Base-by-base conservation (phyloP, 2,797 vertebrate species). In the Sebastes reedi region DNA sequence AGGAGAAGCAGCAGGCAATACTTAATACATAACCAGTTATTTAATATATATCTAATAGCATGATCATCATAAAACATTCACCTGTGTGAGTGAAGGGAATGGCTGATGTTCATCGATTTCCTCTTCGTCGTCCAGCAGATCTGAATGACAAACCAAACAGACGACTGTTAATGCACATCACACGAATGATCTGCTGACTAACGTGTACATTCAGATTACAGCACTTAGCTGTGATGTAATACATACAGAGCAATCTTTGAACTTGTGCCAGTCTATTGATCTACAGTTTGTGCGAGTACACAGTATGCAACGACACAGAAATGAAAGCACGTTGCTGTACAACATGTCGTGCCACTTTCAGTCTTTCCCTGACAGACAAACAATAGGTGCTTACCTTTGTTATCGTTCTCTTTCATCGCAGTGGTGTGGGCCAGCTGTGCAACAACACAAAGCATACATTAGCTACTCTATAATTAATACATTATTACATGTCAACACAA, bases 61-160 rank as follows among this genome's bases (percentile, higher is more conserved):
- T 13, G 1, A 59, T 5, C 13, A 50, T 11, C 11, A 61, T 25
- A 4, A 72, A 72, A 13, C 1, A 18, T 60, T 64, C 93, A 99
- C 99, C 95, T 95, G 98, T 29, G 97, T 96, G 75, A 99, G 95
- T 12, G 98, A 98, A 56, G 99, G 99, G 92, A 99, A 99, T 0
- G 98, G 98, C 88, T 99, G 99, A 30, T 96, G 97, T 87, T 99
- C 99, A 80, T 97, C 96, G 25, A 98, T 81, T 82, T 96, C 96
- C 34, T 99, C 97, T 18, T 99, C 97, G 2, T 97, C 97, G 8
- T 95, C 94, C 86, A 96, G 61, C 79, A 96, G 83, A 85, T 97
- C 98, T 99, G 79, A 67, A 75, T 2, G 79, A 62, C 7, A 79
- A 25, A 61, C 8, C 71, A 50, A 67, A 62, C 14, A 20, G 9